phyloP scores from a whole-genome alignment of 2,797 vertebrate genomes.

The Cynodonichthys magdalenae region DNA sequence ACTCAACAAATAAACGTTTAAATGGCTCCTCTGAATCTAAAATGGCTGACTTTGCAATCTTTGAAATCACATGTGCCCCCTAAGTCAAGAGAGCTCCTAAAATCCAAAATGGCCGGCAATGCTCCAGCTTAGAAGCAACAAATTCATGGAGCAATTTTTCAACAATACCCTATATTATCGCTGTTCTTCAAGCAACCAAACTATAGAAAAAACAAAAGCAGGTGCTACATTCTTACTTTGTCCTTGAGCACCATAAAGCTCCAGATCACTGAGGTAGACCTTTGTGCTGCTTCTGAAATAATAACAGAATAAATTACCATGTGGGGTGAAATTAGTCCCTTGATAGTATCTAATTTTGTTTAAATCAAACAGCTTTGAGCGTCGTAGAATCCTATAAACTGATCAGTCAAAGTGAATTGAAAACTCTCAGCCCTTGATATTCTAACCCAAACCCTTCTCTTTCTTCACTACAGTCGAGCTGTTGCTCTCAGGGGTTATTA shows the following conservation, averaged over 20 bases:
- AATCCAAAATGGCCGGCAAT: too few species aligned
- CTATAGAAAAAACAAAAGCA: too few species aligned
- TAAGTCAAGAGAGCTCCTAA: too few species aligned
- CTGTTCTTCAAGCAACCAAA: too few species aligned
- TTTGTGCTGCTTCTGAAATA: slow-evolving; percentile 21
- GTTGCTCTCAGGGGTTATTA: slow-evolving; percentile 80
- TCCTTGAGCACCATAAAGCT: slow-evolving; percentile 32
- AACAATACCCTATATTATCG: too few species aligned
- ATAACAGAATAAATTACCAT: not conserved
- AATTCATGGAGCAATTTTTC: too few species aligned
- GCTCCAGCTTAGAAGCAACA: too few species aligned
- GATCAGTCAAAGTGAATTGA: slow-evolving; percentile 44
- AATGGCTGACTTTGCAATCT: too few species aligned
- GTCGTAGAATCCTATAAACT: slow-evolving; percentile 23
- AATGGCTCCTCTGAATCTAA: too few species aligned
- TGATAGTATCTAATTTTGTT: slow-evolving; percentile 25
- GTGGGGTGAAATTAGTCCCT: slow-evolving; percentile 25
- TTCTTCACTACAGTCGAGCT: slow-evolving; percentile 51
- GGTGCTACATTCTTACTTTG: too few species aligned
- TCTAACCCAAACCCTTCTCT: slow-evolving; percentile 35
- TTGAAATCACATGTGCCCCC: too few species aligned
- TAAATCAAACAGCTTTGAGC: slow-evolving; percentile 40
- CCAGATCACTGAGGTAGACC: slow-evolving; percentile 3
- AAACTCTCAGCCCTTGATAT: slow-evolving; percentile 42
- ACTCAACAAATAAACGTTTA: too few species aligned